phyloP scores from a whole-genome alignment of 2,113 vertebrate genomes.

The Chamaetylas fuelleborni region DNA sequence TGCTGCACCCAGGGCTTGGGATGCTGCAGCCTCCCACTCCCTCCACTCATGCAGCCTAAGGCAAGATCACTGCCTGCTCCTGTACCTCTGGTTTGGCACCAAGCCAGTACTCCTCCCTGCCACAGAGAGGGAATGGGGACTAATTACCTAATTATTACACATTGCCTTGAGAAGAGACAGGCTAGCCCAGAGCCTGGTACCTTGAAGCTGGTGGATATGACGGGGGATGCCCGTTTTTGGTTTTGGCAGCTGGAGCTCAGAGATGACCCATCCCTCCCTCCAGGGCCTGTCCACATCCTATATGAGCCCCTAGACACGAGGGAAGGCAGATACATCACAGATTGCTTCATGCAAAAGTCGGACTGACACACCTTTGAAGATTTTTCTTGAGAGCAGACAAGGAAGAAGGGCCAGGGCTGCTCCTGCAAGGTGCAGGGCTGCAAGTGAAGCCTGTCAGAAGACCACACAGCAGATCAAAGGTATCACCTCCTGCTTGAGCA shows the following conservation, averaged over 20 bases:
- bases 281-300: not conserved
- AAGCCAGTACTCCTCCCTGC: not conserved
- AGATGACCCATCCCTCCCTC: not conserved
- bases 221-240: rapidly evolving
- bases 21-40: not conserved
- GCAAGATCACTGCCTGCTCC: not conserved
- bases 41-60: not conserved
- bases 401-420: not conserved
- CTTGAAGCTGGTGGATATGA: not conserved
- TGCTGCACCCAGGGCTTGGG: rapidly evolving
- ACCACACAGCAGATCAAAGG: not conserved
- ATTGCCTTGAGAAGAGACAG: not conserved
- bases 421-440: not conserved
- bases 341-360: not conserved
- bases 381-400: not conserved
- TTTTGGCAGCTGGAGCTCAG: not conserved
- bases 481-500: not conserved
- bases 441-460: not conserved
- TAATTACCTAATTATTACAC: not conserved
- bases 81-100: rapidly evolving
- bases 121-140: not conserved
- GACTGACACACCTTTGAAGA: not conserved
- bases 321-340: not conserved
- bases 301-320: not conserved
- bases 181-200: not conserved